Evolutionary conservation across 2,888 invertebrate species (phyloP).

Genomic region (Xylota segnis): DNA sequence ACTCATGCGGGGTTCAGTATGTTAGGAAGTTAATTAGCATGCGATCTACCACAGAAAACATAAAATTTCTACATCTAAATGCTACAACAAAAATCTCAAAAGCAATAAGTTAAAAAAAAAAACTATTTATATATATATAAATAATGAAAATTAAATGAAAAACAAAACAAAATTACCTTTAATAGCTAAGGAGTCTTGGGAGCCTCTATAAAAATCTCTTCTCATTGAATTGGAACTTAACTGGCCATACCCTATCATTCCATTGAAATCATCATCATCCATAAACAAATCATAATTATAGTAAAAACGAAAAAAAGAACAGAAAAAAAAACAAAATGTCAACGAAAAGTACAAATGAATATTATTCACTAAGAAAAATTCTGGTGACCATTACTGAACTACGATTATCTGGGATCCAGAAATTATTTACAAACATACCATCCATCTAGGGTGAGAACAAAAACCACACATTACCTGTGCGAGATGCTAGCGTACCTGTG

Average conservation of each 20-base stretch:
- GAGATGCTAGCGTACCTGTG: slow-evolving; percentile 87
- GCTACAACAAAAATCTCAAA: slow-evolving; percentile 63
- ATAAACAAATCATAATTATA: slow-evolving; percentile 78
- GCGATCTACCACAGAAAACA: slow-evolving; percentile 39
- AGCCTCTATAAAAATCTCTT: slow-evolving; percentile 96
- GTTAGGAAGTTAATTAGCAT: slow-evolving; percentile 68
- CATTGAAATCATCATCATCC: slow-evolving; percentile 85
- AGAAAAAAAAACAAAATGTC: slow-evolving; percentile 65
- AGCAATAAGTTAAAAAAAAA: slow-evolving; percentile 48
- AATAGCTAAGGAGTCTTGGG: slow-evolving; percentile 94
- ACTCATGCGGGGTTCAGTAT: slow-evolving; percentile 21
- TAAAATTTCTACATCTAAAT: slow-evolving; percentile 34
- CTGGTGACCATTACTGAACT: slow-evolving; percentile 1
- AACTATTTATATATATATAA: slow-evolving; percentile 39
- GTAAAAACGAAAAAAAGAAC: slow-evolving; percentile 70
- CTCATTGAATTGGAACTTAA: slow-evolving; percentile 89
- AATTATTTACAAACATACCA: slow-evolving; percentile 33
- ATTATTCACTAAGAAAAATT: slow-evolving; percentile 37
- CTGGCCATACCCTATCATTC: slow-evolving; percentile 86
- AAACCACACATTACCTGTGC: slow-evolving; percentile 23
- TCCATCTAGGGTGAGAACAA: slow-evolving; percentile 36
- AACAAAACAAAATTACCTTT: slow-evolving; percentile 87
- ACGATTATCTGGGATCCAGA: neutral
- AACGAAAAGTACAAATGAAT: slow-evolving; percentile 77
- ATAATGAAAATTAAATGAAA: slow-evolving; percentile 37